These are phyloP conservation scores for Urocolius indicus DNA, from an alignment of 2,113 vertebrate genomes.

Conservation along the genomic window DNA sequence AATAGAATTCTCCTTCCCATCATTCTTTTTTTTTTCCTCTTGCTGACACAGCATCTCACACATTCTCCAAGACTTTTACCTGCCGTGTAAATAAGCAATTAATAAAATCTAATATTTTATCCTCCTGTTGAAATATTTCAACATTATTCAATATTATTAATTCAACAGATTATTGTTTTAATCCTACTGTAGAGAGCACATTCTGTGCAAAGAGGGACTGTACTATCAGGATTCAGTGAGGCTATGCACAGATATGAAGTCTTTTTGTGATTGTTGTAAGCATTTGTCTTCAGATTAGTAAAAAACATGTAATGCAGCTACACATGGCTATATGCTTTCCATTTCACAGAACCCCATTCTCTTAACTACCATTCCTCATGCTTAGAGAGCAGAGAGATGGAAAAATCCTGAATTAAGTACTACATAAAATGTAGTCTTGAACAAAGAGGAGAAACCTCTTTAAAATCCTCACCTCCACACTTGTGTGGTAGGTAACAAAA, in stretches of 20 bases:
- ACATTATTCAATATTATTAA: too few relatives aligned
- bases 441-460: not conserved
- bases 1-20: not conserved
- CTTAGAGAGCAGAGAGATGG: not conserved
- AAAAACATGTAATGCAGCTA: not conserved
- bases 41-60: not conserved
- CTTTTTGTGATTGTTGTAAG: not conserved
- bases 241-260: not conserved
- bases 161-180: too few relatives aligned
- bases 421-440: not conserved
- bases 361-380: not conserved
- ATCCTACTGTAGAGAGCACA: accelerated
- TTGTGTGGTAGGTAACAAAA: not conserved
- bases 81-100: not conserved
- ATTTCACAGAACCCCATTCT: not conserved
- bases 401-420: too few relatives aligned
- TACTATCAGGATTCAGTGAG: not conserved
- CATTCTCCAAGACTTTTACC: not conserved
- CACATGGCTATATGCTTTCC: not conserved
- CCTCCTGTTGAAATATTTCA: not conserved
- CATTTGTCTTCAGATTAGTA: not conserved
- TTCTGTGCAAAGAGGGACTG: not conserved
- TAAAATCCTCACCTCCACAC: not conserved
- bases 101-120: not conserved
- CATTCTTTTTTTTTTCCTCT: not conserved